phyloP scores from a whole-genome alignment of 2,113 vertebrate genomes.

The Puffinus mauretanicus region DNA sequence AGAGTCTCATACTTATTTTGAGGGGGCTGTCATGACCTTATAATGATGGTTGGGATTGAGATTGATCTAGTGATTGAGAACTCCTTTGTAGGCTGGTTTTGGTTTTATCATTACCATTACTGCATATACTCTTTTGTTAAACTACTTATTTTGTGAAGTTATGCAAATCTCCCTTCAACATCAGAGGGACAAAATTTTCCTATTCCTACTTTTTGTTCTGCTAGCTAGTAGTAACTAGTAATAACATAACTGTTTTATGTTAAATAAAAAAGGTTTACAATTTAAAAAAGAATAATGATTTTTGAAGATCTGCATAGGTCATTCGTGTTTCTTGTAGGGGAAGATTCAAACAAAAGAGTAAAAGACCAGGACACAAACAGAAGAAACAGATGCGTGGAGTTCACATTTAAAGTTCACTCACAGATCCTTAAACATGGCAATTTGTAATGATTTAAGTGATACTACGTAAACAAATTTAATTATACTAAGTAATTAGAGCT shows the following conservation, averaged over 20 bases:
- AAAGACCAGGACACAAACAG: neutral
- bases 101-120: neutral
- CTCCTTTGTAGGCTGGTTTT: neutral
- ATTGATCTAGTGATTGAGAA: neutral
- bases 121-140: neutral
- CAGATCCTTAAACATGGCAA: neutral
- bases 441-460: neutral
- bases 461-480: neutral
- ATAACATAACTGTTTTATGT: neutral
- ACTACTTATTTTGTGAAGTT: neutral
- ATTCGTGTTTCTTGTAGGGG: neutral
- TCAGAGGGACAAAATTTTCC: neutral
- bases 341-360: neutral
- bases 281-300: neutral
- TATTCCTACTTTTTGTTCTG: neutral
- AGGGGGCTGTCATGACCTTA: neutral
- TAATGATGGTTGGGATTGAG: neutral
- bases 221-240: neutral
- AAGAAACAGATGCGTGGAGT: neutral
- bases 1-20: neutral
- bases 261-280: neutral
- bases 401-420: neutral
- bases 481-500: neutral
- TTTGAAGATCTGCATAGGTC: neutral
- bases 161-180: neutral